phyloP scores from a whole-genome alignment of 1,140 invertebrate species.

The Drosophila jambulina region DNA sequence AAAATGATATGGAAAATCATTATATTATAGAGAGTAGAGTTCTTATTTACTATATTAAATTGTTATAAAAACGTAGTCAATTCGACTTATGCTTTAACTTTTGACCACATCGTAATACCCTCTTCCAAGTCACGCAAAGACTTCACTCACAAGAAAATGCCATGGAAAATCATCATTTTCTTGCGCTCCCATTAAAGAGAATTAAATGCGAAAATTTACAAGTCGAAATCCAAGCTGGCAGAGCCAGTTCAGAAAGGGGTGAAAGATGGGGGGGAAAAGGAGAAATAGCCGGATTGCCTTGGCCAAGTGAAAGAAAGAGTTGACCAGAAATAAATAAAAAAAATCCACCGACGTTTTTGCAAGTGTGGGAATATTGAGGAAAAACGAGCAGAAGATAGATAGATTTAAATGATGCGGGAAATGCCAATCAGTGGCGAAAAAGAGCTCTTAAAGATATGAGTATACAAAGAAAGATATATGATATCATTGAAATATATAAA shows the following conservation, averaged over 20 bases:
- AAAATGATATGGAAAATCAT: no score
- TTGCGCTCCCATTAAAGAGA: slow-evolving; percentile 25
- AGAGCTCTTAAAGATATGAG: not conserved
- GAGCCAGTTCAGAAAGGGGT: slow-evolving; percentile 24
- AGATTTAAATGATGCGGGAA: slow-evolving; percentile 4
- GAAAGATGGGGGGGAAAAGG: slow-evolving; percentile 2
- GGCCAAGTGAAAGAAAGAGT: slow-evolving; percentile 76
- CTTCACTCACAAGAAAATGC: slow-evolving; percentile 10
- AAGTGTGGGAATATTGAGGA: slow-evolving; percentile 15
- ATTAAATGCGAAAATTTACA: slow-evolving; percentile 32
- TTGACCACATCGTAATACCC: not conserved
- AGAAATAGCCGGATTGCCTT: slow-evolving; percentile 36
- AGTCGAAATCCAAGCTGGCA: slow-evolving; percentile 38
- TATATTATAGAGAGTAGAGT: no score
- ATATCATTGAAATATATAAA: not conserved
- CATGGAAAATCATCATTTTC: not conserved
- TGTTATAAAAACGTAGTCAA: not conserved
- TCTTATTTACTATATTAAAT: not conserved
- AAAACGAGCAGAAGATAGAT: slow-evolving; percentile 12
- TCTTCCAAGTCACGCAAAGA: no score
- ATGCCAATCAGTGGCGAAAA: slow-evolving; percentile 1
- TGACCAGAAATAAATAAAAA: slow-evolving; percentile 46
- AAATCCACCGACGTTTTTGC: slow-evolving; percentile 5
- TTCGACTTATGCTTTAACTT: not conserved
- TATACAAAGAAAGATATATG: not conserved